Evolutionary conservation across 2,888 invertebrate species (phyloP), one percentile per base, ranked within the genome.

Genomic region (Leptinotarsa juncta): DNA sequence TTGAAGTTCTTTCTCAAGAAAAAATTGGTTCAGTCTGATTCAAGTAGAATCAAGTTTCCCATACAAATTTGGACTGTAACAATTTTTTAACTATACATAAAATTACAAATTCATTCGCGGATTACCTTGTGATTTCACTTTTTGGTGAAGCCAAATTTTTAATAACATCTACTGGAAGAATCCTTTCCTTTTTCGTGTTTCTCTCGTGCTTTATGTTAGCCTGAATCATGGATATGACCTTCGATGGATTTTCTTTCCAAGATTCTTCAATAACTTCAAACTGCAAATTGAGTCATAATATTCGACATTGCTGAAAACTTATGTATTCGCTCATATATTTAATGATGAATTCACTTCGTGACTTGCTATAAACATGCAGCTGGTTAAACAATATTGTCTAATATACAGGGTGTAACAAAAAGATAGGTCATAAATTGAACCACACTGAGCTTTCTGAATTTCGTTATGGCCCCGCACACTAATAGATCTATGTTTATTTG

Each of bases 221-320:
- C 87, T 94, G 93, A 1, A 95, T 87, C 65, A 92, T 91, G 76
- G 88, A 88, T 81, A 94, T 90, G 67, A 95, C 88, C 16, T 89
- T 87, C 67, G 90, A 89, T 0, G 93, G 92, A 18, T 92, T 90
- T 78, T 92, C 88, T 42, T 87, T 89, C 95, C 95, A 95, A 0
- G 94, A 91, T 76, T 91, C 90, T 0, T 92, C 90, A 4, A 88
- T 85, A 7, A 94, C 82, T 82, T 94, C 94, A 81, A 95, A 91
- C 93, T 95, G 84, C 51, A 86, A 83, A 51, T 16, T 51, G 51
- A 51, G 15, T 65, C 32, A 26, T 16, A 49, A n/a, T 15, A 49
- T 49, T 49, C 62, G 10, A 70, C 16, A 32, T 51, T 57, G 51
- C 32, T 18, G 57, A 68, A 14, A 51, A 67, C 16, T 42, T 42